Evolutionary conservation across 2,888 invertebrate species (phyloP).

Genomic region (Agrenia bidenticulata): DNA sequence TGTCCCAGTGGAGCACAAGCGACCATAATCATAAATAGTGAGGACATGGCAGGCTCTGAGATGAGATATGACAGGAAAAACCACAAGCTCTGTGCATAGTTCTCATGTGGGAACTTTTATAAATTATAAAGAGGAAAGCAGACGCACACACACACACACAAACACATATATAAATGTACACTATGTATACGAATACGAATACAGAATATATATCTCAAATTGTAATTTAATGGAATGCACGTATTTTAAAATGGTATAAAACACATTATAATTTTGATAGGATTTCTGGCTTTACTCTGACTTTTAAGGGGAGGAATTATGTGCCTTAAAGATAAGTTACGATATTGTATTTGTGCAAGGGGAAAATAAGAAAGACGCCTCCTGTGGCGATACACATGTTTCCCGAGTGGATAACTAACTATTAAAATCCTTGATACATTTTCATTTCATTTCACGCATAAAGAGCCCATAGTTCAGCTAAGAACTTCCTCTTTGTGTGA

Average conservation of each 20-base stretch:
- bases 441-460: slow-evolving; percentile 11
- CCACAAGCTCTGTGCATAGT: not conserved
- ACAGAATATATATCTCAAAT: too few species aligned
- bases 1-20: slow-evolving; percentile 8
- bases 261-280: slow-evolving; percentile 16
- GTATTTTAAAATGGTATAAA: slow-evolving; percentile 12
- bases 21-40: slow-evolving; percentile 4
- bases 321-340: slow-evolving; percentile 5
- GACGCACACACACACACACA: not conserved
- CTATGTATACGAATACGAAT: too few species aligned
- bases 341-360: slow-evolving; percentile 3
- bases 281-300: not conserved
- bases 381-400: slow-evolving; percentile 27
- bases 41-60: slow-evolving; percentile 4
- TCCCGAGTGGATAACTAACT: slow-evolving; percentile 23
- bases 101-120: slow-evolving; percentile 1
- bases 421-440: slow-evolving; percentile 28
- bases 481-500: not conserved
- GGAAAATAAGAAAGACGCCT: slow-evolving; percentile 10
- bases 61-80: slow-evolving; percentile 14
- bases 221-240: slow-evolving; percentile 10
- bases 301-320: not conserved
- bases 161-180: not conserved
- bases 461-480: not conserved
- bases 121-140: not conserved